phyloP scores from a whole-genome alignment of 2,113 vertebrate species.

The Amazona vittata region DNA sequence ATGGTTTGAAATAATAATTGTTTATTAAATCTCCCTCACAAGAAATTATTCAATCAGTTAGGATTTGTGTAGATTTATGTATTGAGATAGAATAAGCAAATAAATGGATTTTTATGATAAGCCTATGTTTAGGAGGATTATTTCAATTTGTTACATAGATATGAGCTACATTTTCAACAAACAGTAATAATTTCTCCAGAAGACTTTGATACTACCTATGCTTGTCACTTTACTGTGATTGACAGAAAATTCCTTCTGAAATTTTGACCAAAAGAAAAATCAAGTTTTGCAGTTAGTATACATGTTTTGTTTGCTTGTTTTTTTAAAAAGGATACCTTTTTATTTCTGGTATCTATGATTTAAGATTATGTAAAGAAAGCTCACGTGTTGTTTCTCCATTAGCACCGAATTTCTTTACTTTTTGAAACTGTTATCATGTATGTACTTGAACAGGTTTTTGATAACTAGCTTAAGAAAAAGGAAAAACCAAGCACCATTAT shows the following conservation, averaged over 20 bases:
- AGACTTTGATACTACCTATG: background rate
- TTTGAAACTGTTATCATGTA: background rate
- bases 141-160: slow-evolving; percentile 19
- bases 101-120: slow-evolving; percentile 49
- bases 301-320: background rate
- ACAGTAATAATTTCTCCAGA: background rate
- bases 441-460: background rate
- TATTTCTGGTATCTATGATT: background rate
- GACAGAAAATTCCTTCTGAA: background rate
- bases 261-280: background rate
- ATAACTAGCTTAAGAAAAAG: background rate
- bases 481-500: background rate
- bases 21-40: background rate
- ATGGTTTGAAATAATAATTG: background rate
- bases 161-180: slow-evolving; percentile 33
- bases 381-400: background rate
- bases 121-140: slow-evolving; percentile 10
- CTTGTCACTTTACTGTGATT: background rate
- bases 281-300: background rate
- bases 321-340: background rate
- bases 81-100: background rate
- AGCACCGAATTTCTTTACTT: background rate
- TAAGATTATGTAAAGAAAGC: background rate
- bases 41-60: slow-evolving; percentile 20
- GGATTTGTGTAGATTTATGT: background rate